Evolutionary conservation across 2,888 invertebrate genomes (phyloP), one percentile per base, ranked within the genome.

Genomic region (Polyommatus icarus): DNA sequence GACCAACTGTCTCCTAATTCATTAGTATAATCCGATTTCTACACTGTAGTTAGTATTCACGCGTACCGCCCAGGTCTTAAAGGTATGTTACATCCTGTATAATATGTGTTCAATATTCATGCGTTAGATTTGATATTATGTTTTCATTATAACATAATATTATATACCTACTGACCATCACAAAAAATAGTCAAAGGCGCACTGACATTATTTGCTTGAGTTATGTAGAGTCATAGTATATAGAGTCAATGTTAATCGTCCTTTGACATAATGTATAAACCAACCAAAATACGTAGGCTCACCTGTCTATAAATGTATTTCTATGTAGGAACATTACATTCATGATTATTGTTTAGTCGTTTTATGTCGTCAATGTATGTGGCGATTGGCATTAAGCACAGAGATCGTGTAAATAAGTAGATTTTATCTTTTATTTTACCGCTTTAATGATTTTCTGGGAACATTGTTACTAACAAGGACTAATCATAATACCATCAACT

Each of bases 1-100:
- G 61, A 67, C 67, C 67, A 67, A 67, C 24, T 67, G 67, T 67
- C 67, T 67, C 67, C 29, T 67, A 67, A 67, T 67, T 67, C 67
- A 32, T 67, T 67, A 32, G 29, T 67, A 67, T 67, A 67, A 67
- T 67, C 67, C 29, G 67, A 67, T 67, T 67, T 67, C 67, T 67
- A 67, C 67, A 67, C 29, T 32, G 1, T 67, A 29, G 15, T 61
- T 61, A 67, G 67, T 29, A 32, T 67, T 67, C 67, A 67, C 67
- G 5, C 59, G n/a, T 59, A 59, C 59, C n/a, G 29, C 29, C 29
- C 15, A 67, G 6, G 29, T 67, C 18, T 67, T 29, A 0, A 61
- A 20, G 61, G 24, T 24, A 61, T 24, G 61, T 24, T 24, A 10
- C 50, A 18, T n/a, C n/a, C n/a, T 54, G 50, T 18, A 46, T 46